Conservation (phyloP, 2,888 invertebrate genomes). For the Ecliptopera silaceata region DNA sequence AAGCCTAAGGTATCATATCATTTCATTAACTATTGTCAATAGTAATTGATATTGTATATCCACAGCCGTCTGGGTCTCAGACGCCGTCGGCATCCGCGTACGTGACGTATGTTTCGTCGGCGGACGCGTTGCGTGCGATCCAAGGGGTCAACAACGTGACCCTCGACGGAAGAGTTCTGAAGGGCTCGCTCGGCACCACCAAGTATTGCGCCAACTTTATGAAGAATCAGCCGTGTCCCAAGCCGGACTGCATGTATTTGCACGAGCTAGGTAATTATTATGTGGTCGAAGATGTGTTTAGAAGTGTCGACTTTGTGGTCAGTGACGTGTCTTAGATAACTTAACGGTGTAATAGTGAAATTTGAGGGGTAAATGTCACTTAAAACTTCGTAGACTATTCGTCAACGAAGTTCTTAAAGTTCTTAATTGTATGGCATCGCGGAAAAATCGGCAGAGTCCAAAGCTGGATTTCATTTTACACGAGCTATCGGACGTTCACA, state of each 20-base stretch:
- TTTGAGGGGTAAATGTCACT: no score
- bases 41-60: no score
- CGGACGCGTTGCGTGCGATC: conserved; percentile 98
- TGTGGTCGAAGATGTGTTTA: neutral
- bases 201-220: conserved; percentile 99
- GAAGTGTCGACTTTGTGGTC: neutral
- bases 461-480: no score
- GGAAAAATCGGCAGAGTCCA: no score
- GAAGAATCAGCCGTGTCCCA: conserved; percentile 98
- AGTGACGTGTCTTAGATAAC: neutral
- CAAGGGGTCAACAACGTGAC: conserved; percentile 98
- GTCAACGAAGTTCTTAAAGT: no score
- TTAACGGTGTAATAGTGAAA: no score
- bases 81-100: conserved; percentile 96
- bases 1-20: no score
- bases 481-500: no score
- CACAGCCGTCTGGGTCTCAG: conserved; percentile 54
- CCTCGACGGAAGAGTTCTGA: conserved; percentile 97
- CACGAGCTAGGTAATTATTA: conserved; percentile 93
- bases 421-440: no score
- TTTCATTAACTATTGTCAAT: no score
- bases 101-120: conserved; percentile 95
- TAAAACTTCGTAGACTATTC: no score
- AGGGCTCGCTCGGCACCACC: conserved; percentile 99
- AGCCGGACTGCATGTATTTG: conserved; percentile 99